Percentiles rank a stretch among this genome's conserved stretches.
Evolutionary conservation across 2,113 vertebrate genomes (phyloP).

Genomic region (Eubucco bourcierii): DNA sequence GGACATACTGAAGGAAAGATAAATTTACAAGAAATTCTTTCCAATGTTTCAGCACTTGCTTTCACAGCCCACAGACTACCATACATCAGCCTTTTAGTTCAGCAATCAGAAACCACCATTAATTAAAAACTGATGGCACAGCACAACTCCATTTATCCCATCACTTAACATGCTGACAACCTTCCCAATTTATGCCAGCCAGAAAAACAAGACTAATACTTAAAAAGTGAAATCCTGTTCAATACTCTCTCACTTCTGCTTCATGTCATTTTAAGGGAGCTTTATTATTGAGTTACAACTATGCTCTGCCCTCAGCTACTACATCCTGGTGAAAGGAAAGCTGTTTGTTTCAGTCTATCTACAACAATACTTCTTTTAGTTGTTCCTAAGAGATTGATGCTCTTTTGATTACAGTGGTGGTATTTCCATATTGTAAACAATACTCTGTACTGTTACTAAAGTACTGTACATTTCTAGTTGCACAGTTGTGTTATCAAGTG

Average conservation of each 20-base stretch:
- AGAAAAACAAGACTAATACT: neutral
- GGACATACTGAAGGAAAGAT: neutral
- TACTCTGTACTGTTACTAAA: conserved; percentile 76
- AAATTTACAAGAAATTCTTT: neutral
- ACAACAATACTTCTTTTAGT: conserved; percentile 1
- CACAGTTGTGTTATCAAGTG: conserved; percentile 76
- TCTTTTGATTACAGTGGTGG: conserved; percentile 64
- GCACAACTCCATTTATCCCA: neutral
- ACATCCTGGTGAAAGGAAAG: conserved; percentile 68
- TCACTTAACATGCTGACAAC: neutral
- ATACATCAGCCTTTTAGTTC: neutral
- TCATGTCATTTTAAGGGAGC: neutral
- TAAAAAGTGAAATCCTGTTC: neutral
- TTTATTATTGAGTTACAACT: conserved; percentile 31
- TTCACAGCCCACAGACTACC: neutral
- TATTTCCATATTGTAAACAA: conserved; percentile 69
- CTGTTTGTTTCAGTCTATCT: conserved; percentile 42
- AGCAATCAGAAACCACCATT: neutral
- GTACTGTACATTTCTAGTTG: conserved; percentile 81
- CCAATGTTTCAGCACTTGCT: neutral
- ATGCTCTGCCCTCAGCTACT: conserved; percentile 35
- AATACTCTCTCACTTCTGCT: neutral
- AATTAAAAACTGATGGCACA: conserved; percentile 6
- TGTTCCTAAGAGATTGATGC: conserved; percentile 37
- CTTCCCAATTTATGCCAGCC: neutral